These are phyloP conservation scores for Azemiops feae DNA, from an alignment of 2,113 vertebrate species.

Conservation along the genomic window DNA sequence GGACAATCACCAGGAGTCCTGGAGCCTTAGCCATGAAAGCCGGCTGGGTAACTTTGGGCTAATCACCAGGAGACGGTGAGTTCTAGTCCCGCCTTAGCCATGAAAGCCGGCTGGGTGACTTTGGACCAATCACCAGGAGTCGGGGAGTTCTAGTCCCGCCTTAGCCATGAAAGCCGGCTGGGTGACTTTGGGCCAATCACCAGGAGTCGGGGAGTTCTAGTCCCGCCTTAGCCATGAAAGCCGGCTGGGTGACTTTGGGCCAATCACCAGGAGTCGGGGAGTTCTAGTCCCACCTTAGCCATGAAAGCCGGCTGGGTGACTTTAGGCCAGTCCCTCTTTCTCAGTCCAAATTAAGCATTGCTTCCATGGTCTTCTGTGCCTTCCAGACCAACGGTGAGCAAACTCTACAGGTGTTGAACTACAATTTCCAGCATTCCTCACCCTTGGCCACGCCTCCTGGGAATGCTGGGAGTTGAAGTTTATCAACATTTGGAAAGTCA, in stretches of 20 bases:
- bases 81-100: no score
- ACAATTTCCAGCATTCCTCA: background rate
- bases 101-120: no score
- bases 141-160: accelerated
- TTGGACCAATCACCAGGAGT: background rate
- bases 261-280: background rate
- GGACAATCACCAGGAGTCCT: background rate
- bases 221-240: accelerated
- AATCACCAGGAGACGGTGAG: no score
- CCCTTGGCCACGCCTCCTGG: background rate
- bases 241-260: accelerated
- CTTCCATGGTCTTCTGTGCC: background rate
- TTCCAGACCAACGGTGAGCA: background rate
- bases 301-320: no score
- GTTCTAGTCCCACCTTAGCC: no score
- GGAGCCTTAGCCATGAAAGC: accelerated
- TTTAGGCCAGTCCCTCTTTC: background rate
- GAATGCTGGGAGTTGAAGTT: background rate
- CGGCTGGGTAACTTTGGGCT: no score
- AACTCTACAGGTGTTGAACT: background rate
- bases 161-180: background rate
- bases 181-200: background rate
- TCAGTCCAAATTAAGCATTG: background rate
- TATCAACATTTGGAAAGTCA: background rate
- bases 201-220: background rate